Conservation (phyloP, 2,113 vertebrate species). For the Pangasianodon gigas region DNA sequence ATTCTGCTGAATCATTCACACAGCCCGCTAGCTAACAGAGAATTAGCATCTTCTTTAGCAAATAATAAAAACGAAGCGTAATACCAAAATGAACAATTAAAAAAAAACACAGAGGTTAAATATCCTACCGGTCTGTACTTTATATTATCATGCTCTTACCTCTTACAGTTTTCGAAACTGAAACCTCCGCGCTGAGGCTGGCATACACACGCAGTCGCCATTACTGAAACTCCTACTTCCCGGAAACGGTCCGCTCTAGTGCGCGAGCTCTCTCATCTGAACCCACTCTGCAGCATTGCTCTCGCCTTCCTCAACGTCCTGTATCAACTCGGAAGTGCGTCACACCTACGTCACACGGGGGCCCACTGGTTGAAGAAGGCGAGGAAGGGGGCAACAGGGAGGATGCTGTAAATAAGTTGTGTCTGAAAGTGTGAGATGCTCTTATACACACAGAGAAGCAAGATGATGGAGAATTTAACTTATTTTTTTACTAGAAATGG, state of each 20-base stretch:
- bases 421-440: too few relatives aligned
- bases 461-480: too few relatives aligned
- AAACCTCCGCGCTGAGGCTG: conserved; percentile 76
- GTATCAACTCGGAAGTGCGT: neutral
- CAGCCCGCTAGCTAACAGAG: conserved; percentile 14
- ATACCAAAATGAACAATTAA: neutral
- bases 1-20: conserved; percentile 73
- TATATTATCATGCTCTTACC: conserved; percentile 67
- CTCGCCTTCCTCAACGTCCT: neutral
- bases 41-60: neutral
- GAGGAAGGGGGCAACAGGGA: neutral
- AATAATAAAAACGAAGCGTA: neutral
- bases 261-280: neutral
- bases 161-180: conserved; percentile 87
- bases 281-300: accelerated
- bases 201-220: conserved; percentile 79
- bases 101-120: neutral
- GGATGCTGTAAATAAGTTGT: too few relatives aligned
- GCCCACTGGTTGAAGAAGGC: neutral
- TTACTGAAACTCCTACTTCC: conserved; percentile 66
- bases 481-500: too few relatives aligned
- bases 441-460: too few relatives aligned
- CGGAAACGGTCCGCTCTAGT: conserved; percentile 55
- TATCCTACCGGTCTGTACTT: too few relatives aligned
- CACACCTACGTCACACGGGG: neutral